Evolutionary conservation across 2,888 invertebrate genomes (phyloP), one percentile per base, ranked within the genome.

Genomic region (Aquatica leii): DNA sequence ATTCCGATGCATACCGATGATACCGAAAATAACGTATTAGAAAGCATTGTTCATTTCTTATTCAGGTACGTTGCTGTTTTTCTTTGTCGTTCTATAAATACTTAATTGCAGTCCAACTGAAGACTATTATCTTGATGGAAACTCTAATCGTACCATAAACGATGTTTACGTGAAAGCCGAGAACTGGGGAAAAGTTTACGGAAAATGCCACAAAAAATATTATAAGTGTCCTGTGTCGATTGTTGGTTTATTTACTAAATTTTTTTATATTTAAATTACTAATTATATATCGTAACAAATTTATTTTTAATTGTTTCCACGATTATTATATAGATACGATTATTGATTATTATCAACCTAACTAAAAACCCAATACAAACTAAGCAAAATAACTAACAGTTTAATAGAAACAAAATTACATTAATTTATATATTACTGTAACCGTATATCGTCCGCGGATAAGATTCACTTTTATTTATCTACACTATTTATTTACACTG

Each of bases 1-100:
- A 70, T 72, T 40, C 80, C 80, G 0, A 72, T 79, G 72, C 74
- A 78, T 56, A 68, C 76, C 14, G 72, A 72, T 21, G 72, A 76
- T 15, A 69, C 78, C 41, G 14, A 12, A 40, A 81, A 83, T 70
- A 78, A 76, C 48, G 71, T 83, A 15, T 67, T 84, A 35, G 82
- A 83, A 64, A 75, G 76, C 43, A 79, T 83, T 35, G 78, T 82
- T 12, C 78, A 81, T 66, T 79, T 72, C 57, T 48, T 78, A 8
- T 76, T 80, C 53, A 79, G 78, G 80, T 79, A 73, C 74, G 78
- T 73, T 6, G 1, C 2, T 11, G 11, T 50, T 43, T 11, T 3
- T 14, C 31, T 12, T 14, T 4, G 21, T 11, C 3, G 14, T 9
- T 50, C 17, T 48, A 3, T 31, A 24, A 0, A 12, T 48, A 0